Evolutionary conservation across 1,140 invertebrate species (phyloP).

Genomic region (Helicorthomorpha holstii): DNA sequence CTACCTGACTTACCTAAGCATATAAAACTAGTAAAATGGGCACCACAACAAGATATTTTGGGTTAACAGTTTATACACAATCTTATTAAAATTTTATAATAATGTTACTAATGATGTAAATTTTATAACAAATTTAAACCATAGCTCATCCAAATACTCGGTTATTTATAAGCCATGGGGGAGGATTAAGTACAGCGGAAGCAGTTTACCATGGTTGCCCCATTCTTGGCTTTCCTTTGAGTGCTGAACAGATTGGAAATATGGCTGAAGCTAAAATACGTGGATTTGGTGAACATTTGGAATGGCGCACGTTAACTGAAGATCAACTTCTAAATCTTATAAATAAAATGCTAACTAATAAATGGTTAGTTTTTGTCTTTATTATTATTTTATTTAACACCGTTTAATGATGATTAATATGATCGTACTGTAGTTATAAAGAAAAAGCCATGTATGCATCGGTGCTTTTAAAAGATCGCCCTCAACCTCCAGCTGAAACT

Average conservation of each 20-base stretch:
- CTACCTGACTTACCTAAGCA: slow-evolving; percentile 11
- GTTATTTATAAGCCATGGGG: slow-evolving; percentile 52
- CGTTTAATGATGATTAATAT: no score
- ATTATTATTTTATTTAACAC: neutral
- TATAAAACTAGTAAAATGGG: slow-evolving; percentile 13
- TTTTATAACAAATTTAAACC: no score
- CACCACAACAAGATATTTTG: slow-evolving; percentile 15
- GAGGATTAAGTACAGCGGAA: slow-evolving; percentile 48
- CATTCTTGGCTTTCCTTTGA: slow-evolving; percentile 46
- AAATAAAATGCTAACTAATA: neutral
- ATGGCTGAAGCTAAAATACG: slow-evolving; percentile 18
- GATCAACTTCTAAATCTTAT: neutral
- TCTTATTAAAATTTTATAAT: neutral
- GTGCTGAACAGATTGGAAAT: slow-evolving; percentile 37
- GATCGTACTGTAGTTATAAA: no score
- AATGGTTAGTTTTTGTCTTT: neutral
- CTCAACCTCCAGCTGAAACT: slow-evolving; percentile 25
- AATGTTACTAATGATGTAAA: neutral
- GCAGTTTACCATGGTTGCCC: slow-evolving; percentile 49
- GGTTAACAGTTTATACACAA: slow-evolving; percentile 9
- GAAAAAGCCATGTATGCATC: neutral
- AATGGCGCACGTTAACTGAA: slow-evolving; percentile 1
- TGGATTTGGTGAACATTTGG: slow-evolving; percentile 4
- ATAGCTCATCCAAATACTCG: slow-evolving; percentile 45
- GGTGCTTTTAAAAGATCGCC: slow-evolving; percentile 14